These are phyloP conservation scores for Danaus plexippus DNA, from an alignment of 1,140 invertebrate genomes.

Conservation along the genomic window DNA sequence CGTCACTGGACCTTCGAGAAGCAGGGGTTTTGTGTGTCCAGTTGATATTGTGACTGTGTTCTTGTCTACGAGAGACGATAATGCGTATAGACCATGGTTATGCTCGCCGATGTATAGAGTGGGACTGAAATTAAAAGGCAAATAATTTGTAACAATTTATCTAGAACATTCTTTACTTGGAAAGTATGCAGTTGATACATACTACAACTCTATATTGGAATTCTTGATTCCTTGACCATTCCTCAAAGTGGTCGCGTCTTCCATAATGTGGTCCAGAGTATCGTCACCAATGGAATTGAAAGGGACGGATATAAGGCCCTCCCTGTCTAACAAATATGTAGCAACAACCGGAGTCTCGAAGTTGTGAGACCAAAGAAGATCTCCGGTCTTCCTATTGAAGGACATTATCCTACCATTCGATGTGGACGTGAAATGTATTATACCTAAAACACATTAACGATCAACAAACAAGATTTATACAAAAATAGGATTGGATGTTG, in stretches of 20 bases:
- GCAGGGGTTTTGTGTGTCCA: constrained; percentile 73
- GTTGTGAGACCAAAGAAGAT: constrained; percentile 90
- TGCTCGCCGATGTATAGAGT: constrained; percentile 96
- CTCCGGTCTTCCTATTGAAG: constrained; percentile 80
- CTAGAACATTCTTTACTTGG: neutral
- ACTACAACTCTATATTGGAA: constrained; percentile 83
- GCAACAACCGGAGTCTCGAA: constrained; percentile 93
- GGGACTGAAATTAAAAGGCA: constrained; percentile 76
- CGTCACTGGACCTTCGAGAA: constrained; percentile 78
- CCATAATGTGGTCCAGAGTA: constrained; percentile 82
- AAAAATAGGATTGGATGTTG: too few species aligned
- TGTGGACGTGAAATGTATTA: constrained; percentile 90
- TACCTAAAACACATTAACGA: constrained; percentile 74
- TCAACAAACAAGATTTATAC: constrained; percentile 12
- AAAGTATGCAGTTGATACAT: constrained; percentile 51
- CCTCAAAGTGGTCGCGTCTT: constrained; percentile 74
- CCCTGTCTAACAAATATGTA: constrained; percentile 85
- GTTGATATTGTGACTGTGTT: constrained; percentile 81
- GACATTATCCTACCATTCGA: constrained; percentile 90
- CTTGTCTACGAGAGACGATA: constrained; percentile 92
- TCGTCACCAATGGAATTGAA: constrained; percentile 92
- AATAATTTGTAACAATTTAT: neutral
- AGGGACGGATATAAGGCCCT: constrained; percentile 87
- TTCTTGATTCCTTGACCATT: constrained; percentile 73
- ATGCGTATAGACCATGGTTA: constrained; percentile 88